Evolutionary conservation across 2,888 invertebrate genomes (phyloP).

Genomic region (Seira ritae): DNA sequence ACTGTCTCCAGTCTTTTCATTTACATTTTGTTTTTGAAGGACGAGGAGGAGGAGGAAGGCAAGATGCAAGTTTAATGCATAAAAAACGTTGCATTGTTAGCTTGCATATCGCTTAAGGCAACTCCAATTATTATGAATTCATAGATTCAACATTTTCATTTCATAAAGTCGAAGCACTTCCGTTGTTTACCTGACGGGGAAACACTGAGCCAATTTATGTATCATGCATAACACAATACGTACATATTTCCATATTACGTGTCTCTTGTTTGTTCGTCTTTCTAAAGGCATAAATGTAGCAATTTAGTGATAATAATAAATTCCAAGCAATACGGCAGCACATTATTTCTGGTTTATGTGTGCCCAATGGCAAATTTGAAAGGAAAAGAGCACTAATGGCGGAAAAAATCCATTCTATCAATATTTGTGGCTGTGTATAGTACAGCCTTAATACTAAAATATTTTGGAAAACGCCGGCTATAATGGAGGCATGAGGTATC

Average conservation of each 20-base stretch:
- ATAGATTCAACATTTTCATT: no score
- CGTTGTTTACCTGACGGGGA: neutral
- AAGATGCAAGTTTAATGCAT: neutral
- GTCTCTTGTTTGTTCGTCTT: no score
- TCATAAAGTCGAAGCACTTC: neutral
- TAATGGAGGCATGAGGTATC: neutral
- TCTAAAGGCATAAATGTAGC: neutral
- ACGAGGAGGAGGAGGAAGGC: neutral
- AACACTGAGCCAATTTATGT: no score
- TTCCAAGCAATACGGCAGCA: conserved; percentile 1
- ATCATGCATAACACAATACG: no score
- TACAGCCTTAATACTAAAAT: neutral
- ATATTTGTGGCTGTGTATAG: conserved; percentile 44
- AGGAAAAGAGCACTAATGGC: conserved; percentile 6
- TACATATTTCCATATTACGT: no score
- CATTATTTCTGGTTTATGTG: conserved; percentile 5
- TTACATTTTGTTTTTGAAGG: neutral
- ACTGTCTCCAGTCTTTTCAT: neutral
- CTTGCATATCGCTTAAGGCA: no score
- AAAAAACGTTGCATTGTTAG: neutral
- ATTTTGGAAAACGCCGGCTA: neutral
- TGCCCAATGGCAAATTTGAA: conserved; percentile 13
- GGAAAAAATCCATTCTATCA: conserved; percentile 57
- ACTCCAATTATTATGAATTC: no score
- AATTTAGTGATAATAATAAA: neutral